Evolutionary conservation across 2,797 vertebrate genomes (phyloP).

Genomic region (Artibeus jamaicensis): DNA sequence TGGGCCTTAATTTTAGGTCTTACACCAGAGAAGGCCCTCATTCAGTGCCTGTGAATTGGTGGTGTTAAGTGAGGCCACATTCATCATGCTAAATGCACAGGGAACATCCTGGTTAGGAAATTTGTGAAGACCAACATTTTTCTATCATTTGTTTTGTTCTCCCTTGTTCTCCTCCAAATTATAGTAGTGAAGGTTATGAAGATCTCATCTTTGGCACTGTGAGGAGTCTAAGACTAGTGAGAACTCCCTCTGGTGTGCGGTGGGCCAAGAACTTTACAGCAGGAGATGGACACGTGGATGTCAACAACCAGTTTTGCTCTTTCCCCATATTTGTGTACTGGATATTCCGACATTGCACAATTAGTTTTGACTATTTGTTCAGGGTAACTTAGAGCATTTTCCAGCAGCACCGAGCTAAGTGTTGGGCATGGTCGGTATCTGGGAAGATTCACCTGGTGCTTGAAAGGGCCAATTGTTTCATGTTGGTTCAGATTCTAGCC

Average conservation of each 20-base stretch:
- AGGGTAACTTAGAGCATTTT: no score
- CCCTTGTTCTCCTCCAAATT: background rate
- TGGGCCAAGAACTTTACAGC: background rate
- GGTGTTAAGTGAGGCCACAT: fast-evolving
- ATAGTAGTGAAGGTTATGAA: background rate
- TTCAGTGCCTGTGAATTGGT: fast-evolving
- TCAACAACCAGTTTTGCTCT: background rate
- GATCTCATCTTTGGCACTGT: background rate
- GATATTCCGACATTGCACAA: background rate
- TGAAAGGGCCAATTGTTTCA: fast-evolving
- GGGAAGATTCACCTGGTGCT: background rate
- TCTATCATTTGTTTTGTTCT: background rate
- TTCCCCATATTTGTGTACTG: background rate
- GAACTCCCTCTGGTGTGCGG: background rate
- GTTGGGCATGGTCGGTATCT: fast-evolving
- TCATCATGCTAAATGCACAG: fast-evolving
- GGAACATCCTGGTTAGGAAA: fast-evolving
- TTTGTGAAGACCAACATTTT: fast-evolving
- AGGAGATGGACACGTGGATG: background rate
- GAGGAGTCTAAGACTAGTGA: background rate
- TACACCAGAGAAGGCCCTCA: fast-evolving
- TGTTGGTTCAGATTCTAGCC: background rate
- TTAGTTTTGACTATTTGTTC: background rate
- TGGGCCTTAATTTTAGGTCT: no score
- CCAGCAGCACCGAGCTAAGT: no score